Evolutionary conservation across 1,140 invertebrate species (phyloP).

Genomic region (Drosophila dunni): DNA sequence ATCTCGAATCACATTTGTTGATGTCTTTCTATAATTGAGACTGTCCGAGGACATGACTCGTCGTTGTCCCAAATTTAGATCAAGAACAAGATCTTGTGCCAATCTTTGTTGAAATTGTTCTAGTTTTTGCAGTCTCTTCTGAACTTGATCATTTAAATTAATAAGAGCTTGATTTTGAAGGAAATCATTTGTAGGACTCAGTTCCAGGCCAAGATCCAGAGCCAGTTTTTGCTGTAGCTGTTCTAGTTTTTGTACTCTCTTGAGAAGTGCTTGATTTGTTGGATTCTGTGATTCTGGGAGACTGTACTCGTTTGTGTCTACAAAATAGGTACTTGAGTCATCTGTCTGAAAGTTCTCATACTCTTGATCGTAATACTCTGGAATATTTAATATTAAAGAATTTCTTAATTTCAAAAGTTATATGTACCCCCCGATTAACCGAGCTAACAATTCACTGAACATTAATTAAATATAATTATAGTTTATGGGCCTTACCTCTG

Average conservation of each 20-base stretch:
- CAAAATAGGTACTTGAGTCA: neutral
- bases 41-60: neutral
- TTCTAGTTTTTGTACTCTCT: conserved; percentile 48
- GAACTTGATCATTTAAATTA: neutral
- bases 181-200: too few relatives aligned
- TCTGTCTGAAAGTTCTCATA: neutral
- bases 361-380: conserved; percentile 41
- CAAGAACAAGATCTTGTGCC: conserved; percentile 27
- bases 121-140: conserved; percentile 37
- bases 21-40: neutral
- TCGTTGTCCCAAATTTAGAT: too few relatives aligned
- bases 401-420: neutral
- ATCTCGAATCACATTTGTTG: neutral
- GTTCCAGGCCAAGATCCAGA: conserved; percentile 23
- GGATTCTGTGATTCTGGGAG: neutral
- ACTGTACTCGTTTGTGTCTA: neutral
- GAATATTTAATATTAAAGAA: conserved; percentile 38
- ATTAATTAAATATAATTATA: neutral
- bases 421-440: too few relatives aligned
- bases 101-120: conserved; percentile 54
- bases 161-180: neutral
- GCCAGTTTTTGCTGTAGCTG: conserved; percentile 47
- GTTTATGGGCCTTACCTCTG: conserved; percentile 56
- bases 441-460: too few relatives aligned
- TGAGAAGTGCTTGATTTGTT: neutral